Base-by-base conservation (phyloP, 2,888 invertebrate genomes). In the Cyclophora punctaria region DNA sequence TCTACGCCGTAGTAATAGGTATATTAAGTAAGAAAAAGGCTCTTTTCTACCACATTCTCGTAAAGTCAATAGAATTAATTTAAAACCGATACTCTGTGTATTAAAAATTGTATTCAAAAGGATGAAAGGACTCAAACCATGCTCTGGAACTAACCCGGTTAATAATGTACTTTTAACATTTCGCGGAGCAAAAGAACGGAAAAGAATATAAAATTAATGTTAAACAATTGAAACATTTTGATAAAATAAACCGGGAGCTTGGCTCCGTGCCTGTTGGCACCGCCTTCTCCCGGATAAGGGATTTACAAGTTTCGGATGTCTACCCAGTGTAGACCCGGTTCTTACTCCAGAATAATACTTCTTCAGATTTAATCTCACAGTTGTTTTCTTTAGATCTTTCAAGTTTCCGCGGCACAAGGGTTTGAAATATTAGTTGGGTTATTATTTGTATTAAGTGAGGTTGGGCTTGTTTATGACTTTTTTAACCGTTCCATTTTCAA, bases 271-370 rank as follows among this genome's bases (percentile, higher is more conserved):
- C 48, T 41, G 48, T 7, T 45, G 49, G 43, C 53, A 37, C 53
- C 41, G 53, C 49, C 53, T 50, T 46, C 35, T 50, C 47, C 35
- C 37, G 49, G 60, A 61, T 57, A 57, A 56, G 52, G 53, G 58
- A 58, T 59, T 60, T 54, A 58, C 56, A 60, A 60, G 60, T 60
- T 58, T 47, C 49, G 51, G 44, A 50, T 48, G 55, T 52, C 53
- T 48, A 43, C 33, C 44, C 44, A 34, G 33, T 44, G 47, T 49
- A 48, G 20, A 40, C 37, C 44, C 48, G 55, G 55, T 56, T 58
- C 58, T 58, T 51, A 53, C 49, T 57, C 53, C 44, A 54, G 52
- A 56, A 56, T 56, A 55, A 59, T 53, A 56, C 60, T 54, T 45
- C 44, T 46, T 33, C 43, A 45, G 50, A 53, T 56, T 47, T 52